Base-by-base conservation (phyloP, 2,888 invertebrate genomes). In the Melangyna quadrimaculata region DNA sequence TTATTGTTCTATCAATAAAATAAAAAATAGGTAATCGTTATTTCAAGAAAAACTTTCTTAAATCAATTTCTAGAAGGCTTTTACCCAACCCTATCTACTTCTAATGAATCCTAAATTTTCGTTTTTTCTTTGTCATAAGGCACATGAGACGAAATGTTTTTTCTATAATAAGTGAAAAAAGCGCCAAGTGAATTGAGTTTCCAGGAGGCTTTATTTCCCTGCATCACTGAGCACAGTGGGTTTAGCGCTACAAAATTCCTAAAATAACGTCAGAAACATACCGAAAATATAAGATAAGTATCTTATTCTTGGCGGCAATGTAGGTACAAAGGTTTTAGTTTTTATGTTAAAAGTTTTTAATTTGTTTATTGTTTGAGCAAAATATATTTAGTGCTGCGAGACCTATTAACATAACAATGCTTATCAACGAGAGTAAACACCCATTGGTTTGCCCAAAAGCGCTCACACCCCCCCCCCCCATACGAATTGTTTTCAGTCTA, bases 381-480 rank as follows among this genome's bases (percentile, higher is more conserved):
- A 55, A 55, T 67, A 45, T 73, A 73, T 82, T 78, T 73, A 78
- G 61, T 82, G 69, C 61, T 40, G 55, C 45, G 53, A 73, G 61
- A 69, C 78, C 73, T 82, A 78, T 82, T 82, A 82, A 69, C 69
- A 70, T 73, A 78, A 82, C 55, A 82, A 82, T 69, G 73, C 72
- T 78, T 82, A 78, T 82, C 82, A 78, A 73, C 78, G 55, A 63
- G 32, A 65, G 45, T 59, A 72, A 51, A 59, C 73, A 82, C 61
- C 70, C 73, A 43, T 45, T 69, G 72, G 78, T 45, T 73, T 48
- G 10, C 55, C 29, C 40, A 73, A 78, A 82, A 73, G 69, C 48
- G 9, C 29, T 29, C n/a, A n/a, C n/a, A n/a, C n/a, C n/a, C n/a
- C n/a, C n/a, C n/a, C n/a, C n/a, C 27, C 4, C 61, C 40, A 35